Evolutionary conservation across 2,113 vertebrate genomes (phyloP), one percentile per base, ranked within the genome.

Genomic region (Alosa alosa): DNA sequence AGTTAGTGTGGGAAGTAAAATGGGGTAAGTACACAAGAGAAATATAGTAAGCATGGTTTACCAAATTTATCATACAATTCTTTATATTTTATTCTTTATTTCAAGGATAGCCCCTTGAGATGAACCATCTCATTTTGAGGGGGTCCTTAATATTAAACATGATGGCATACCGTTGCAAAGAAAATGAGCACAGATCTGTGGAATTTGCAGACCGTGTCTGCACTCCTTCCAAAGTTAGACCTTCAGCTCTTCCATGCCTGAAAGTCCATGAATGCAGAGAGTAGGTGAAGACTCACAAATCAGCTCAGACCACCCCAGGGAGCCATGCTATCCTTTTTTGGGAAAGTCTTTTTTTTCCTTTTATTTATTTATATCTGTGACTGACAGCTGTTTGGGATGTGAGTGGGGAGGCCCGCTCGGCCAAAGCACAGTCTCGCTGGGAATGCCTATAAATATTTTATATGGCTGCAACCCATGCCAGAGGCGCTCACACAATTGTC

Each of bases 381-480:
- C 11, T 83, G 86, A 88, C 86, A 88, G 83, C 81, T 52, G 85
- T 81, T 50, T 72, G 81, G 47, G 84, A 84, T 75, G 84, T 55
- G 64, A 82, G 55, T 81, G 22, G 41, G 44, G 47, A 57, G 49
- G 52, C 45, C 25, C 11, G 82, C 60, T 44, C 78, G 87, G 87
- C 64, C 83, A 87, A 87, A 47, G 50, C 84, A 82, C 64, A 86
- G 85, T 83, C 84, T 84, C 13, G 84, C 84, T 89, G 86, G 87
- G 86, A 90, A 89, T 85, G 46, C 50, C 57, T 81, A 87, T 90
- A 84, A 85, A 91, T 91, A 88, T 89, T 91, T 91, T 45, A 90
- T 90, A 47, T 64, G 20, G 81, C 86, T 87, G 13, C 49, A 83
- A 89, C 86, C 85, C 86, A 55, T 57, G 83, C 85, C 81, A 68